These are phyloP conservation scores for Drosophila pegasa DNA, from an alignment of 2,888 invertebrate species.

Conservation along the genomic window DNA sequence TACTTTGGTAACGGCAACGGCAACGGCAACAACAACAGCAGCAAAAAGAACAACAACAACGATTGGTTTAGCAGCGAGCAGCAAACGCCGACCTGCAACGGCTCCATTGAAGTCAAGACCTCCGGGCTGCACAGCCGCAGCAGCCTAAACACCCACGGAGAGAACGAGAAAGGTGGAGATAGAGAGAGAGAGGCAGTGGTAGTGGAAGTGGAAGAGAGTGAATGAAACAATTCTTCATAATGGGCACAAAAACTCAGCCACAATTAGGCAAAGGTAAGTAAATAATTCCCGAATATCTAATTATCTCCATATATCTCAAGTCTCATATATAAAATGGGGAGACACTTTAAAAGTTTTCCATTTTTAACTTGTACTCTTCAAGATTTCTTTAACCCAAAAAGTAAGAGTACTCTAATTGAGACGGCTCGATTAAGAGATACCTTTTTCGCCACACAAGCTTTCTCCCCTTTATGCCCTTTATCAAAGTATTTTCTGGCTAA, in stretches of 20 bases:
- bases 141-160: conserved; percentile 22
- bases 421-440: too few relatives aligned
- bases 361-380: not conserved
- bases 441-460: too few relatives aligned
- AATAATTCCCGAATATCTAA: not conserved
- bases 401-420: too few relatives aligned
- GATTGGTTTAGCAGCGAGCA: conserved; percentile 4
- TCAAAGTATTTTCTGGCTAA: too few relatives aligned
- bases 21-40: conserved; percentile 22
- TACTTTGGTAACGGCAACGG: conserved; percentile 23
- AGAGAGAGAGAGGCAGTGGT: not conserved
- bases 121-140: conserved; percentile 33
- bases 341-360: not conserved
- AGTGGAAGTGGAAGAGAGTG: not conserved
- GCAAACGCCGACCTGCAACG: conserved; percentile 26
- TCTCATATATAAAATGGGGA: not conserved
- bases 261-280: conserved; percentile 80
- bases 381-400: too few relatives aligned
- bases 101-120: conserved; percentile 34
- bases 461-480: too few relatives aligned
- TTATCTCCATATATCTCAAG: not conserved
- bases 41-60: conserved; percentile 14
- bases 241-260: conserved; percentile 83
- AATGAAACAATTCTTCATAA: conserved; percentile 62
- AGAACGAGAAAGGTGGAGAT: not conserved